Evolutionary conservation across 2,113 vertebrate species (phyloP).

Genomic region (Sminthopsis crassicaudata): DNA sequence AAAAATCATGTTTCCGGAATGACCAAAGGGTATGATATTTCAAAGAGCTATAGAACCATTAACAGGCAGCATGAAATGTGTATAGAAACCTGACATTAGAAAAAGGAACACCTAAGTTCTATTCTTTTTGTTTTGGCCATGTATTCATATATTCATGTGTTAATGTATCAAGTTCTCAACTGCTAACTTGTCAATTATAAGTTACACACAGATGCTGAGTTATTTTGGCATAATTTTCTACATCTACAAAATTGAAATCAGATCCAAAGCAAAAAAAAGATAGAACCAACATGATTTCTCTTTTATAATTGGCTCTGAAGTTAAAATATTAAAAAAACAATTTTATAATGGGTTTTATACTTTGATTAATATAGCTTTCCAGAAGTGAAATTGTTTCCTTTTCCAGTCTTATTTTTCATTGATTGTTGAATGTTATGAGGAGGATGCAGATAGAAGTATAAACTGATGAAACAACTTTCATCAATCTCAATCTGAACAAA

Average conservation of each 20-base stretch:
- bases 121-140: neutral
- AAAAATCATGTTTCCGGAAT: constrained; percentile 1
- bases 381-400: neutral
- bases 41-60: neutral
- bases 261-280: neutral
- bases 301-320: neutral
- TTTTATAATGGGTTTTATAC: neutral
- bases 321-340: neutral
- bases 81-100: neutral
- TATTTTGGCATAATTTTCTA: neutral
- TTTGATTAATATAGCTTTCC: constrained; percentile 1
- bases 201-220: neutral
- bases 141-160: neutral
- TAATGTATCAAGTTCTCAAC: neutral
- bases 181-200: neutral
- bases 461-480: neutral
- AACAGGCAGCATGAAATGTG: neutral
- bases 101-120: neutral
- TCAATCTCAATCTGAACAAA: neutral
- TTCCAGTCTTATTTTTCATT: constrained; percentile 18
- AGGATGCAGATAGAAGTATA: constrained; percentile 3
- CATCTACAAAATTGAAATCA: neutral
- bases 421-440: constrained; percentile 8
- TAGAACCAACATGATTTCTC: neutral
- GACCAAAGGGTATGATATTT: neutral